phyloP scores from a whole-genome alignment of 2,888 invertebrate genomes.

The Melipona beecheii region DNA sequence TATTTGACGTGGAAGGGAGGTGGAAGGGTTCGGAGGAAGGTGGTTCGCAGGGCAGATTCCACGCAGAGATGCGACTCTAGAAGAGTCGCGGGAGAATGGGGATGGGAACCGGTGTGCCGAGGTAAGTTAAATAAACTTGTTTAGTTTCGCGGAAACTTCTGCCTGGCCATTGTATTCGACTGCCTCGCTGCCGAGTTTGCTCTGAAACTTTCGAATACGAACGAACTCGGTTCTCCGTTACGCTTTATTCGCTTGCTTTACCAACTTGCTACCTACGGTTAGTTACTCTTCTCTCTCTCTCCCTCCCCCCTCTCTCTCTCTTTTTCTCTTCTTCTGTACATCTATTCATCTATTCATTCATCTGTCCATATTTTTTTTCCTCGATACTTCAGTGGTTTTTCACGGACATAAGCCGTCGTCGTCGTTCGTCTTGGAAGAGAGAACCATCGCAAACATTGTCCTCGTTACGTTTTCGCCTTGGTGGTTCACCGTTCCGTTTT shows the following conservation, averaged over 20 bases:
- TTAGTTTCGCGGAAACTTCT: slow-evolving; percentile 81
- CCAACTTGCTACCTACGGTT: slow-evolving; percentile 57
- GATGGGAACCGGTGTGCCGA: slow-evolving; percentile 67
- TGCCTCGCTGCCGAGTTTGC: slow-evolving; percentile 76
- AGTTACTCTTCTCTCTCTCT: slow-evolving; percentile 9
- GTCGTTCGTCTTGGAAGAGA: background rate
- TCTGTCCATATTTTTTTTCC: too few relatives aligned
- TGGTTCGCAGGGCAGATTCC: slow-evolving; percentile 45
- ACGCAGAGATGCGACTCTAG: slow-evolving; percentile 38
- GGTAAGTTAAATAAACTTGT: slow-evolving; percentile 83
- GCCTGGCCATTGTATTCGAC: slow-evolving; percentile 80
- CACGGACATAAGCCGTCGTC: background rate
- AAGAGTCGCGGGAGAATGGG: slow-evolving; percentile 47
- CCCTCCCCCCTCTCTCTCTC: background rate
- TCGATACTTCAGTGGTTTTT: background rate
- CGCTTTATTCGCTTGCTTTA: slow-evolving; percentile 81
- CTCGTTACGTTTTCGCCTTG: background rate
- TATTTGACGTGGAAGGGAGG: slow-evolving; percentile 33
- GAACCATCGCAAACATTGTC: background rate
- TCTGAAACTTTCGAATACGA: slow-evolving; percentile 80
- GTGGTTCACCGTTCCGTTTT: background rate
- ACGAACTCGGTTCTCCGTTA: slow-evolving; percentile 80
- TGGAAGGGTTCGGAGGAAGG: slow-evolving; percentile 38
- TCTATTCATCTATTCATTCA: background rate
- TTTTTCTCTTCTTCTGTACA: background rate